Conservation (phyloP, 1,140 invertebrate genomes). For the Phocides pigmalion region DNA sequence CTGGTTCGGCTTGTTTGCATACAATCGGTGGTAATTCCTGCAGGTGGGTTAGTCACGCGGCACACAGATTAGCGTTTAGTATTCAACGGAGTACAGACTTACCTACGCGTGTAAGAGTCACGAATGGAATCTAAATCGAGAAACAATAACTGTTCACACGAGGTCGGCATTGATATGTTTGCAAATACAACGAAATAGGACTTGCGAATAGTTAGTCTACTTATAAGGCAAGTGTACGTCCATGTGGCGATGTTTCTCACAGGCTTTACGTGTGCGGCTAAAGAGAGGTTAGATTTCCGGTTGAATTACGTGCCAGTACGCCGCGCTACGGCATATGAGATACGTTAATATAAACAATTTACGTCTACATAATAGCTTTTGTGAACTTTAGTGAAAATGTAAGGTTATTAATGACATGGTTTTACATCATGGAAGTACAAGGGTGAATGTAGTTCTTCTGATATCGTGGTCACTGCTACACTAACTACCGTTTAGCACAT, state of each 20-base stretch:
- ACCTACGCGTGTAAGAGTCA: slow-evolving; percentile 68
- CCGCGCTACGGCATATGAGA: not conserved
- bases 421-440: no score
- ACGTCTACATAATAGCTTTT: no score
- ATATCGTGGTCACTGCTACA: no score
- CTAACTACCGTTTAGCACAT: no score
- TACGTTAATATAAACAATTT: not conserved
- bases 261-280: not conserved
- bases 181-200: slow-evolving; percentile 66
- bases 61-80: slow-evolving; percentile 63
- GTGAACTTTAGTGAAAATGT: no score
- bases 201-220: slow-evolving; percentile 36
- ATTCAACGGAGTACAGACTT: slow-evolving; percentile 54
- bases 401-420: no score
- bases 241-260: not conserved
- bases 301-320: not conserved
- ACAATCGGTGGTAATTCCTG: slow-evolving; percentile 77
- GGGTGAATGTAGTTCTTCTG: no score
- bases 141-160: slow-evolving; percentile 75
- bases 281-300: not conserved
- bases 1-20: slow-evolving; percentile 61
- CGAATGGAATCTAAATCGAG: slow-evolving; percentile 64
- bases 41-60: slow-evolving; percentile 74
- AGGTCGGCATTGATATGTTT: slow-evolving; percentile 67
- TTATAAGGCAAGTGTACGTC: slow-evolving; percentile 19